Conservation (phyloP, 2,888 invertebrate species). For the Phalangium opilio region DNA sequence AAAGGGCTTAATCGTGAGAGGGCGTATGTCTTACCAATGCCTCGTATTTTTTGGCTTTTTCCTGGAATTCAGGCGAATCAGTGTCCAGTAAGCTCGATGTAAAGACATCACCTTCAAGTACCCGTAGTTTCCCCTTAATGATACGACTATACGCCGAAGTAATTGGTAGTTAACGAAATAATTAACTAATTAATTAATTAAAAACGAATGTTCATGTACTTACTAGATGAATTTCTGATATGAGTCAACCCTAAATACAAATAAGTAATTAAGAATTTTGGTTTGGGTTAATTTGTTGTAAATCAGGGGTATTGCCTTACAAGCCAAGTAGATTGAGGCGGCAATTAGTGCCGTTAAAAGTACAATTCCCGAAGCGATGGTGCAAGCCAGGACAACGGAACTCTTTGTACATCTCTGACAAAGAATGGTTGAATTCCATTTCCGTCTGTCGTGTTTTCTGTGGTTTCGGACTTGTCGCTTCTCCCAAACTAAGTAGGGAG, state of each 20-base stretch:
- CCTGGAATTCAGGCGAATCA: neutral
- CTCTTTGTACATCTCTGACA: neutral
- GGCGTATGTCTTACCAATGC: neutral
- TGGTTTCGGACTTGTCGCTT: slow-evolving; percentile 2
- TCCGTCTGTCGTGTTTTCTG: neutral
- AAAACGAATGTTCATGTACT: too few species aligned
- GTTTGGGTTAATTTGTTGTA: too few species aligned
- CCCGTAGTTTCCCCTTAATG: neutral
- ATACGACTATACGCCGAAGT: neutral
- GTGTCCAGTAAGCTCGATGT: neutral
- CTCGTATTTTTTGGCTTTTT: neutral
- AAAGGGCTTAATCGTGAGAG: neutral
- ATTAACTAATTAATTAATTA: too few species aligned
- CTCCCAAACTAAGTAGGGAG: slow-evolving; percentile 14
- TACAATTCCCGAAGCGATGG: slow-evolving; percentile 9
- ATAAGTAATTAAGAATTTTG: too few species aligned
- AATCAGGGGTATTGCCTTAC: slow-evolving; percentile 6
- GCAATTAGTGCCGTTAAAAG: slow-evolving; percentile 15
- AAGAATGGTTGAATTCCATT: slow-evolving; percentile 6
- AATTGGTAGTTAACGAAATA: too few species aligned
- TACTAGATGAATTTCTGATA: too few species aligned
- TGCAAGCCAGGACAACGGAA: slow-evolving; percentile 4
- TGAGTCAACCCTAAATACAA: too few species aligned
- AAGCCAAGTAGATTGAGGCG: slow-evolving; percentile 18
- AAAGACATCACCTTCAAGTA: neutral